Percentiles rank a stretch among this genome's conserved stretches.
phyloP scores from a whole-genome alignment of 2,797 vertebrate species.

The Strix occidentalis region DNA sequence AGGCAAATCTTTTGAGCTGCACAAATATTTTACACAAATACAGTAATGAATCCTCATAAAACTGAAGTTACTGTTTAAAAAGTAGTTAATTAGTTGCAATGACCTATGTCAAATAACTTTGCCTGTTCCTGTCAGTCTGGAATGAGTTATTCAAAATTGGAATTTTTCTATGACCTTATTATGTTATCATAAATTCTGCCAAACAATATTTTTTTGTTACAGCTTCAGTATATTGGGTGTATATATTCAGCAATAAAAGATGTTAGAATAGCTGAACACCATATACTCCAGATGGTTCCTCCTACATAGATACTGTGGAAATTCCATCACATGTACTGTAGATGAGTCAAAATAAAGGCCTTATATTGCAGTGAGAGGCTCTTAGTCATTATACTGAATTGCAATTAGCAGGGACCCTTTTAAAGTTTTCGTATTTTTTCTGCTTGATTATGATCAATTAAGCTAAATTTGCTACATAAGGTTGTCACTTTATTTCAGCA shows the following conservation, averaged over 20 bases:
- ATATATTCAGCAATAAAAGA: background rate
- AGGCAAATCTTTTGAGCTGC: background rate
- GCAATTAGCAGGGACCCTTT: background rate
- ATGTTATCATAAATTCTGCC: background rate
- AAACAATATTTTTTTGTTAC: background rate
- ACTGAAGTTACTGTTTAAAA: background rate
- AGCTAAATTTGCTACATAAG: background rate
- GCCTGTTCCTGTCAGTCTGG: background rate
- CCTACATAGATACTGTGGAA: background rate
- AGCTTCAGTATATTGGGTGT: background rate
- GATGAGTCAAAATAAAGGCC: background rate
- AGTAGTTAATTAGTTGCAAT: background rate
- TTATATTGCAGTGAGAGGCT: background rate
- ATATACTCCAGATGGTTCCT: constrained; percentile 2
- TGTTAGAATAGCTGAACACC: background rate
- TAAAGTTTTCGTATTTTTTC: background rate
- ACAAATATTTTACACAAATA: background rate
- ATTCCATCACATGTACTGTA: background rate
- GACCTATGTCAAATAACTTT: background rate
- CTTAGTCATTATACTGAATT: background rate
- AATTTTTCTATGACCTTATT: background rate
- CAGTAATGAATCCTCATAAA: background rate
- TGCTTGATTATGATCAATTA: background rate
- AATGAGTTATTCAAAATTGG: background rate
- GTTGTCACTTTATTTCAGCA: background rate